Conservation (phyloP, 2,888 invertebrate species). For the Nysson spinosus region DNA sequence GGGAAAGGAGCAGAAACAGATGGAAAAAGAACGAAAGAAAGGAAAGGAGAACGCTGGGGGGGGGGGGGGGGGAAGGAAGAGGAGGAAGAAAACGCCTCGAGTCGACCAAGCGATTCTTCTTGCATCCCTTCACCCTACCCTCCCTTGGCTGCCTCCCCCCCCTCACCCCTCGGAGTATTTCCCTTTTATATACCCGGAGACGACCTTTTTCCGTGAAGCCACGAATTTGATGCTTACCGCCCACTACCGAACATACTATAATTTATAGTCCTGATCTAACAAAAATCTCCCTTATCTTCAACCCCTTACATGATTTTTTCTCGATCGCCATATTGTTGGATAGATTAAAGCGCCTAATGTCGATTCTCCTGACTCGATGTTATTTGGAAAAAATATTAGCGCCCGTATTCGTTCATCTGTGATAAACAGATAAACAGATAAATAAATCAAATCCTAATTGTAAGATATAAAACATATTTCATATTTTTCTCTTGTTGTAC, state of each 20-base stretch:
- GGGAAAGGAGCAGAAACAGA: constrained; percentile 42
- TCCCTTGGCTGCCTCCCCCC: background rate
- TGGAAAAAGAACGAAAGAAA: constrained; percentile 31
- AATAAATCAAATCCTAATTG: too few species aligned
- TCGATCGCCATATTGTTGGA: background rate
- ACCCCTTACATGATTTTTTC: constrained; percentile 7
- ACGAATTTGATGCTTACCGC: constrained; percentile 52
- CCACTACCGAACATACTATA: constrained; percentile 46
- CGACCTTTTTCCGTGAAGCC: constrained; percentile 28
- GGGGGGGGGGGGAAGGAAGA: constrained; percentile 4
- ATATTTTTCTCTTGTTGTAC: too few species aligned
- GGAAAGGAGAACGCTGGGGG: background rate
- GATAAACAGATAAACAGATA: too few species aligned
- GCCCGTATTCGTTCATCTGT: too few species aligned
- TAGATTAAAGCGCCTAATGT: background rate
- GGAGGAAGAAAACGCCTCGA: constrained; percentile 30
- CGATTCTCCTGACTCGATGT: too few species aligned
- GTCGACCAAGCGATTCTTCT: constrained; percentile 34
- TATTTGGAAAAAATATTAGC: too few species aligned
- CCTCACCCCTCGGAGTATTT: background rate
- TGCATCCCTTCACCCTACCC: constrained; percentile 16
- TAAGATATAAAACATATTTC: too few species aligned
- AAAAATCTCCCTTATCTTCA: background rate
- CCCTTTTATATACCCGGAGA: constrained; percentile 6
- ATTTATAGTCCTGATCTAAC: constrained; percentile 38